Evolutionary conservation across 1,140 invertebrate genomes (phyloP).

Genomic region (Carposina sasakii): DNA sequence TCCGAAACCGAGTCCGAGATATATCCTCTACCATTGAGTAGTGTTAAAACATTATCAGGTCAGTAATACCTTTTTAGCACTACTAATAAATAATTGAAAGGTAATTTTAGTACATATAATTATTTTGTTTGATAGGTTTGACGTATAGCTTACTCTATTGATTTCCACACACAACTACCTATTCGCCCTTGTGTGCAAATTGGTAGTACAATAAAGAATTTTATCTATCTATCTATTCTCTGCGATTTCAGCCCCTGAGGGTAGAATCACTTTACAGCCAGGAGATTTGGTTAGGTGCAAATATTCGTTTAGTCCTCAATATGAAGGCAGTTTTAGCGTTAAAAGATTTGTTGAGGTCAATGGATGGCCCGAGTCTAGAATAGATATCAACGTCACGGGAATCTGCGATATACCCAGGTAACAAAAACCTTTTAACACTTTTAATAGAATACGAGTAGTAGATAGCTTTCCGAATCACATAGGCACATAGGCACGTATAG

Average conservation of each 20-base stretch:
- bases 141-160: no score
- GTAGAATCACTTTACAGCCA: conserved; percentile 46
- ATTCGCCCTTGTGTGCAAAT: no score
- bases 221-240: no score
- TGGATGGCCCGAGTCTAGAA: conserved; percentile 57
- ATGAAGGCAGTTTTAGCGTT: conserved; percentile 49
- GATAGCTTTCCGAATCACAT: no score
- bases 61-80: conserved; percentile 12
- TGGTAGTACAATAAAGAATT: no score
- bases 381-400: conserved; percentile 46
- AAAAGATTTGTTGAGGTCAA: conserved; percentile 57
- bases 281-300: conserved; percentile 58
- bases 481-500: no score
- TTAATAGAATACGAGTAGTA: no score
- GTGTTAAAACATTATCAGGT: conserved; percentile 36
- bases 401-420: conserved; percentile 61
- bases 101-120: no score
- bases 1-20: conserved; percentile 18
- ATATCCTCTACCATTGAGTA: conserved; percentile 38
- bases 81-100: conserved; percentile 10
- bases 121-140: no score
- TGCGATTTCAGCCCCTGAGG: conserved; percentile 27
- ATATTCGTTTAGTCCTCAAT: conserved; percentile 54
- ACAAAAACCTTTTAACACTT: no score
- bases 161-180: no score